Conservation (phyloP, 2,113 vertebrate species). For the Bubo bubo region DNA sequence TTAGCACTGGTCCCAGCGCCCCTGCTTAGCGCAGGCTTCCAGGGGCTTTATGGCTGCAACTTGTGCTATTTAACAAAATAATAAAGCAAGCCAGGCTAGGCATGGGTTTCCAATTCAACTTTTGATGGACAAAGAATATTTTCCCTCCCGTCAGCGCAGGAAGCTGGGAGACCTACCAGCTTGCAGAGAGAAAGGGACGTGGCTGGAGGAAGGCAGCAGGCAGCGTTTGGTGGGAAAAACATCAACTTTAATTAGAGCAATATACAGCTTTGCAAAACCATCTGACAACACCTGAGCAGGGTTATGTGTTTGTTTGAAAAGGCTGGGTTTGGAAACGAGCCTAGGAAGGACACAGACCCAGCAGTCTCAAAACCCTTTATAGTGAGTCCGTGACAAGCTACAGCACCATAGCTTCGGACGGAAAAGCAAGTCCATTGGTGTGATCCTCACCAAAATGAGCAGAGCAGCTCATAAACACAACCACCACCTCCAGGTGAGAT, state of each 20-base stretch:
- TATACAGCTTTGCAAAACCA: neutral
- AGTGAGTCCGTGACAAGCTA: accelerated
- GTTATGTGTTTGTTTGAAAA: neutral
- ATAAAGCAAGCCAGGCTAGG: neutral
- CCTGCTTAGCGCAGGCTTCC: conserved; percentile 23
- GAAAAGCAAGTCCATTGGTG: accelerated
- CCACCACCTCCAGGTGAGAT: neutral
- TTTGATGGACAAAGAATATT: neutral
- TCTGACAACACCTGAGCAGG: neutral
- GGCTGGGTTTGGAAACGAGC: neutral
- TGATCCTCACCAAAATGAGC: neutral
- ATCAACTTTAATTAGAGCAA: neutral
- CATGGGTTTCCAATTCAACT: conserved; percentile 14
- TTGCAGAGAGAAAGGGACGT: neutral
- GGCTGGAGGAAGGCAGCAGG: neutral
- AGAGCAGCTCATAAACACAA: neutral
- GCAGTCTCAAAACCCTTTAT: neutral
- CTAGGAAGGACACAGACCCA: neutral
- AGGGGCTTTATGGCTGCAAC: conserved; percentile 26
- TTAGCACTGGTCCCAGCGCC: conserved; percentile 22
- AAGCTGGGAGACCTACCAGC: neutral
- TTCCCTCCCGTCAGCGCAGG: neutral
- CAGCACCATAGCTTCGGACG: neutral
- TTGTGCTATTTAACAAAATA: conserved; percentile 36
- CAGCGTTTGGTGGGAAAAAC: neutral